phyloP scores from a whole-genome alignment of 1,140 invertebrate genomes.

The Oscheius sp. region DNA sequence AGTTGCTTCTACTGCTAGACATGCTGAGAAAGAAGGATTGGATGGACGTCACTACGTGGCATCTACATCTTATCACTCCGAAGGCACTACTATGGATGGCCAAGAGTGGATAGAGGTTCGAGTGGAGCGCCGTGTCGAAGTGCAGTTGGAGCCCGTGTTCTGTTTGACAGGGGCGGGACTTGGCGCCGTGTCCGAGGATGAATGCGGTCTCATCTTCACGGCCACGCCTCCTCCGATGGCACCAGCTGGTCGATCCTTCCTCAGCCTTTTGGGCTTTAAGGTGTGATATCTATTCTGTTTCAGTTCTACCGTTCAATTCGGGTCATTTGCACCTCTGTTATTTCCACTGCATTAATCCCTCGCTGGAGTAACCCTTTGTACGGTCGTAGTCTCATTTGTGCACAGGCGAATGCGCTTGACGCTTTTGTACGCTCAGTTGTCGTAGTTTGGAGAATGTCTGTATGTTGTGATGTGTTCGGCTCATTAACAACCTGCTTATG shows the following conservation, averaged over 20 bases:
- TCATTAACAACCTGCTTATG: too few relatives aligned
- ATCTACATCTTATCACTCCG: slow-evolving; percentile 4
- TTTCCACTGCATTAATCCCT: neutral
- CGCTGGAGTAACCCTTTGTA: neutral
- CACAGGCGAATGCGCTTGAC: neutral
- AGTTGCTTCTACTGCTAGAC: neutral
- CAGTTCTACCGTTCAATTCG: neutral
- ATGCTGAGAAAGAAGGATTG: neutral
- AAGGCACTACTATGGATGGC: slow-evolving; percentile 6
- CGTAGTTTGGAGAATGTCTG: neutral
- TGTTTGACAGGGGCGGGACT: neutral
- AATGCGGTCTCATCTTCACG: slow-evolving; percentile 20
- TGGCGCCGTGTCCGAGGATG: slow-evolving; percentile 26
- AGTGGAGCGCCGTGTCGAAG: slow-evolving; percentile 26
- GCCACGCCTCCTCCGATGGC: slow-evolving; percentile 15
- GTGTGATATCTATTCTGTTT: neutral
- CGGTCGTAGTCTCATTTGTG: neutral
- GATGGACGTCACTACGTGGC: neutral
- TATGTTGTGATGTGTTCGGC: neutral
- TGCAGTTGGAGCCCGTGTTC: slow-evolving; percentile 27
- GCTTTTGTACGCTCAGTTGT: neutral
- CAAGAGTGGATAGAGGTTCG: slow-evolving; percentile 18
- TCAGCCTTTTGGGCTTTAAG: slow-evolving; percentile 29
- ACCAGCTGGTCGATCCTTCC: slow-evolving; percentile 11
- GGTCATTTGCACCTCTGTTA: neutral